Base-by-base conservation (phyloP, 2,113 vertebrate genomes). In the Muntiacus reevesi region DNA sequence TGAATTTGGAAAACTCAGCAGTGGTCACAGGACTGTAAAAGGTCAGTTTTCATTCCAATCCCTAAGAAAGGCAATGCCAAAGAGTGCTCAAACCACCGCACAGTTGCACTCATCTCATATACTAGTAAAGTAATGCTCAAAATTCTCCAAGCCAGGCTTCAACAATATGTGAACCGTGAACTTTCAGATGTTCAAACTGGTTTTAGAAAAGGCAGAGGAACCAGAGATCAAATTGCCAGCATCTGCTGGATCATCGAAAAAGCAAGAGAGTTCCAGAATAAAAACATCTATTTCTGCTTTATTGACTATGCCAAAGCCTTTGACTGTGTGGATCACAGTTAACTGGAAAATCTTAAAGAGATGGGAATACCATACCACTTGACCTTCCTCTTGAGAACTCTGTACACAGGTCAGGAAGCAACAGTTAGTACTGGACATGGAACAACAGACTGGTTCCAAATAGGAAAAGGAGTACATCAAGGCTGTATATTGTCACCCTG, bases 381-480 rank as follows among this genome's bases (percentile, higher is more conserved):
- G 17, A 67, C 64, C 64, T 36, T 33, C 17, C 17, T 67, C 64
- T 67, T 67, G 64, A 67, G 16, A 67, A 67, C 10, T 0, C 64
- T 36, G 2, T 36, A 67, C 0, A 0, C 17, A 67, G 8, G 8
- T 36, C 33, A 67, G 33, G 33, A 67, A 21, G 64, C 17, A 67
- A 21, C 64, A 67, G 33, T 67, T 67, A 36, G 64, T 10, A 36
- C 33, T 67, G 33, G 64, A 67, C 64, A 21, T 67, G 64, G 33
- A 67, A 67, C 16, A 67, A n/a, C 8, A 67, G 17, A 21, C 33
- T 11, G 33, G 8, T 67, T 21, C 64, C 17, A 11, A 67, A 67
- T 10, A 21, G 64, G 33, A 67, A 67, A 67, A 67, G 64, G 4
- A 10, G 17, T 36, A 0, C 1, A 0, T 36, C 33, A 5, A 67